Conservation (phyloP, 2,113 vertebrate species). For the Xiphophorus couchianus region DNA sequence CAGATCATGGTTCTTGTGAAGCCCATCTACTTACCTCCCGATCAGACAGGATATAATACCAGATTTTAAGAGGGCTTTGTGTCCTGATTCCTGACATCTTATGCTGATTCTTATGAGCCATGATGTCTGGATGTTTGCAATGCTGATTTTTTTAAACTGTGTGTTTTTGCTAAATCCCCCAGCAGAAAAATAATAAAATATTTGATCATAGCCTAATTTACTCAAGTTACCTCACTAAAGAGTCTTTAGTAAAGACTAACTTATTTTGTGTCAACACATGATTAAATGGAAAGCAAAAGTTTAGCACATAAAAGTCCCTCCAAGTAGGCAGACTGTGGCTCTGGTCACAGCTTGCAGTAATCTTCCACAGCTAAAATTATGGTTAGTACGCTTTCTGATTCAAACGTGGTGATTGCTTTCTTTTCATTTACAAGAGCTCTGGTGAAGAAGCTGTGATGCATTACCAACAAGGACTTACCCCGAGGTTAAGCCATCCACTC, state of each 20-base stretch:
- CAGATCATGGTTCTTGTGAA: neutral
- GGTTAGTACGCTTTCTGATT: conserved; percentile 23
- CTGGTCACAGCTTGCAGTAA: conserved; percentile 41
- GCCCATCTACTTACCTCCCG: too few relatives aligned
- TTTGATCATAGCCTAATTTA: neutral
- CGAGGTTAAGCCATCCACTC: neutral
- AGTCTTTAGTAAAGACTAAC: neutral
- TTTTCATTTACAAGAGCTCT: conserved; percentile 24
- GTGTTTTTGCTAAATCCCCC: neutral
- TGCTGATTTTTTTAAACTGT: neutral
- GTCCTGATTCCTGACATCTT: neutral
- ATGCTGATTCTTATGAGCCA: neutral
- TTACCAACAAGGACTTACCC: neutral
- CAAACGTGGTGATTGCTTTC: neutral
- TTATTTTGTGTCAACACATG: neutral
- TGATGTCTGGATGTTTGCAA: neutral
- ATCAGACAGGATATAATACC: neutral
- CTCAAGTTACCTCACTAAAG: neutral
- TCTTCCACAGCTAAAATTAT: conserved; percentile 45
- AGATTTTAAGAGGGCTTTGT: neutral
- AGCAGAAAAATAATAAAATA: neutral
- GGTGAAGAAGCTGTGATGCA: neutral
- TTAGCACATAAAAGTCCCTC: conserved; percentile 27
- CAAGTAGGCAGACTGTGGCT: conserved; percentile 33
- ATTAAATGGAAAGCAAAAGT: conserved; percentile 8